Base-by-base conservation (phyloP, 2,888 invertebrate genomes). In the Cancer borealis region DNA sequence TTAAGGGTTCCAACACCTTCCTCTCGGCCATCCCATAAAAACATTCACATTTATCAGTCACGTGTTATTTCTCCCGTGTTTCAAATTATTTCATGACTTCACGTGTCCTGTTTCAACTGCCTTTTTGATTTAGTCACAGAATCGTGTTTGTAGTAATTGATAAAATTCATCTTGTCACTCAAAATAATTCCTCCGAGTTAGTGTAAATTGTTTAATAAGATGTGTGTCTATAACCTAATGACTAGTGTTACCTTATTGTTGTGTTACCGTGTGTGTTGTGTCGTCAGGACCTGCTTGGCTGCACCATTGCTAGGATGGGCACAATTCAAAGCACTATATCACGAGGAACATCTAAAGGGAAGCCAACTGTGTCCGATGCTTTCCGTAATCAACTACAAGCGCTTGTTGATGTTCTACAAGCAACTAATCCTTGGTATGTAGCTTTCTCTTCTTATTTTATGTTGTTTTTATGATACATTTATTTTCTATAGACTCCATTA, bases 281-380 rank as follows among this genome's bases (percentile, higher is more conserved):
- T 46, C 96, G 96, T 0, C 96, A 97, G 97, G 98, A 97, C 95
- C 96, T 97, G 84, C 96, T 97, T 92, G 96, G 96, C 49, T 96
- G 96, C 60, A 96, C 96, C 17, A 96, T 96, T 46, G 96, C 96
- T 12, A 96, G 96, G 92, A 96, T 97, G 96, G 96, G 96, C n/a
- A 96, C 96, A 93, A 96, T 95, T 66, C 96, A 95, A 73, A 95
- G 95, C 95, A 97, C 97, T 6, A 98, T 98, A 84, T 98, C 98
- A 49, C 97, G 98, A 49, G 98, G 98, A 26, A 98, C 98, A 0
- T 98, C 98, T 26, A 99, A 99, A 97, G 98, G 98, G 0, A 98
- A 98, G 96, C 98, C 98, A 0, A 99, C 99, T 0, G 98, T 99
- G 5, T 98, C 98, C 95, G 99, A 99, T 96, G 98, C 98, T 0